Percentiles rank a stretch among this genome's conserved stretches.
Conservation (phyloP, 2,888 invertebrate species). For the Archips crataeganus region DNA sequence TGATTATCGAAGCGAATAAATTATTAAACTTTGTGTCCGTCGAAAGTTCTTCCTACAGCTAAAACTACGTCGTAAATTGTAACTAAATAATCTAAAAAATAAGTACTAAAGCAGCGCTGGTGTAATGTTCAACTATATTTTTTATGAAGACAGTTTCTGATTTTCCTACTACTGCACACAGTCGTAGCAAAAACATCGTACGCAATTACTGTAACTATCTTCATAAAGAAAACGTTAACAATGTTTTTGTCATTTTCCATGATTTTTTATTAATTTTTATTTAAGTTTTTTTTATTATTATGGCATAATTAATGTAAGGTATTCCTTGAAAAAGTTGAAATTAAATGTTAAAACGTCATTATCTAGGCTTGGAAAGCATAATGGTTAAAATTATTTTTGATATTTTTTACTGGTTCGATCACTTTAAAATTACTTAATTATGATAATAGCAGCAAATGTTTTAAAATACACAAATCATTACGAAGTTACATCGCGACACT, state of each 20-base stretch:
- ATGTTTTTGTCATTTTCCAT: conserved; percentile 73
- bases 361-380: conserved; percentile 31
- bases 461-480: conserved; percentile 27
- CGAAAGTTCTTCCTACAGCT: conserved; percentile 21
- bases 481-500: conserved; percentile 51
- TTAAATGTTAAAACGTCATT: conserved; percentile 30
- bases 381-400: conserved; percentile 57
- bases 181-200: conserved; percentile 4
- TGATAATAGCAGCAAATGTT: conserved; percentile 65
- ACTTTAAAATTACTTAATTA: conserved; percentile 66
- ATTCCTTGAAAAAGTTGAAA: conserved; percentile 28
- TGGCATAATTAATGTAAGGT: conserved; percentile 29
- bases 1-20: conserved; percentile 23
- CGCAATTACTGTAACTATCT: conserved; percentile 44
- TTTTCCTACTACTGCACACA: conserved; percentile 12
- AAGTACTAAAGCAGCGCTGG: conserved; percentile 56
- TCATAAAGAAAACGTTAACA: conserved; percentile 59
- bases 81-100: conserved; percentile 47
- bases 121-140: conserved; percentile 40
- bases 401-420: conserved; percentile 66
- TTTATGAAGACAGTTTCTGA: conserved; percentile 42
- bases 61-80: conserved; percentile 31
- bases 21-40: conserved; percentile 16
- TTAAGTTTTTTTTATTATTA: conserved; percentile 59
- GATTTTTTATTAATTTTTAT: conserved; percentile 69